Evolutionary conservation across 2,797 vertebrate species (phyloP).

Genomic region (Lutjanus campechanus): DNA sequence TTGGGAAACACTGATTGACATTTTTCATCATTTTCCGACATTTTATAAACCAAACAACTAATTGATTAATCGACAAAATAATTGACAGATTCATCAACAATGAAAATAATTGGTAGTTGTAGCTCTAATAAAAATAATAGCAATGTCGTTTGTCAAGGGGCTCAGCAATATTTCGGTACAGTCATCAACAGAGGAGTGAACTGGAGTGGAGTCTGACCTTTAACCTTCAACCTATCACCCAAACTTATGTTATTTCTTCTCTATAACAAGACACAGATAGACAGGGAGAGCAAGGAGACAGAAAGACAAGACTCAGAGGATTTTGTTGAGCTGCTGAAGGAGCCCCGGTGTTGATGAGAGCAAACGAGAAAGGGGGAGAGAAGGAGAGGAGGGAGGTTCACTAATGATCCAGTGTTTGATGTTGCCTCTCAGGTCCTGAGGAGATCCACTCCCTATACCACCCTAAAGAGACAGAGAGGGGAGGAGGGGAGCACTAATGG

Average conservation of each 20-base stretch:
- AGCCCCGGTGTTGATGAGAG: slow-evolving; percentile 64
- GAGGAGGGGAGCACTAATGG: slow-evolving; percentile 51
- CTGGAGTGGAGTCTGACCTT: slow-evolving; percentile 53
- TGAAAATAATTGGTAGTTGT: no score
- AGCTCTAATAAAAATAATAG: no score
- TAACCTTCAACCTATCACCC: slow-evolving; percentile 56
- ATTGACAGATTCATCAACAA: no score
- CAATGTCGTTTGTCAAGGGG: no score
- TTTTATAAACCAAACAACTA: no score
- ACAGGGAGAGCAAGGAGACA: neutral
- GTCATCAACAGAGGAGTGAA: slow-evolving; percentile 31
- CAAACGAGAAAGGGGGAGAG: slow-evolving; percentile 44
- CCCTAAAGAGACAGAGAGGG: slow-evolving; percentile 64
- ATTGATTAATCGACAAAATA: no score
- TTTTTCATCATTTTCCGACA: no score
- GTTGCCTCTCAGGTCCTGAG: slow-evolving; percentile 75
- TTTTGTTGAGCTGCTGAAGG: slow-evolving; percentile 58
- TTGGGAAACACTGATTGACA: no score
- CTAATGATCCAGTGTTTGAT: slow-evolving; percentile 83
- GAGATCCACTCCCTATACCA: slow-evolving; percentile 75
- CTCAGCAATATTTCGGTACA: neutral
- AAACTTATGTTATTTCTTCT: slow-evolving; percentile 51
- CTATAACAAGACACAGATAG: slow-evolving; percentile 49
- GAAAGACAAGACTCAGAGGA: slow-evolving; percentile 51
- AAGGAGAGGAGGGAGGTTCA: slow-evolving; percentile 59